Base-by-base conservation (phyloP, 2,888 invertebrate species). In the Heliothis peltigera region DNA sequence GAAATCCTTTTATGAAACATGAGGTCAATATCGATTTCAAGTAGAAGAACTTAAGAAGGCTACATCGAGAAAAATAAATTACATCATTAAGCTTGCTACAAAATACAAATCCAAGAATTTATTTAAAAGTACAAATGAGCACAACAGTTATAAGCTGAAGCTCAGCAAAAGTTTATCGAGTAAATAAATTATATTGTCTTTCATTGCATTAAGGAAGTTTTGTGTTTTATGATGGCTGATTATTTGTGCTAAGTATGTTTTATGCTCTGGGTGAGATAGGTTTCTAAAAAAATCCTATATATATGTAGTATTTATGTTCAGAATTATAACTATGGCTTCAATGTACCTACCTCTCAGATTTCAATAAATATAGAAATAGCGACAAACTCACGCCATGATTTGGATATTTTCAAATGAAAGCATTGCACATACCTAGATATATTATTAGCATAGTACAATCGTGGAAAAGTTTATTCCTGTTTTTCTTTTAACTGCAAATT, bases 361-460 rank as follows among this genome's bases (percentile, higher is more conserved):
- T 25, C 6, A 25, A 25, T 25, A 4, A 25, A 25, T 25, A 25
- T 25, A 25, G 4, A 4, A 3, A 6, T 25, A 25, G 4, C 6
- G 25, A 4, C 25, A 25, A 25, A 25, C 3, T 25, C 25, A 6
- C 25, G 6, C 25, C 25, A 25, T 25, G 25, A 25, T 25, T 32
- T 65, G 46, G 55, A 43, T 17, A 39, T 47, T 58, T 58, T 49
- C 58, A 32, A 59, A 52, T 54, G 7, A 22, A 2, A 10, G 43
- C 19, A 35, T 19, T 52, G 10, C 46, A 52, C 19, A 59, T 44
- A 35, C 25, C n/a, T n/a, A n/a, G n/a, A n/a, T n/a, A n/a, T n/a
- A n/a, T n/a, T n/a, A n/a, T n/a, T n/a, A n/a, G n/a, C n/a, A n/a
- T n/a, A n/a, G n/a, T n/a, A n/a, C n/a, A n/a, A n/a, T n/a, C n/a